Percentiles rank a stretch among this genome's conserved stretches.
Conservation (phyloP, 1,140 invertebrate genomes). For the Pseudomyrmex pallidus region DNA sequence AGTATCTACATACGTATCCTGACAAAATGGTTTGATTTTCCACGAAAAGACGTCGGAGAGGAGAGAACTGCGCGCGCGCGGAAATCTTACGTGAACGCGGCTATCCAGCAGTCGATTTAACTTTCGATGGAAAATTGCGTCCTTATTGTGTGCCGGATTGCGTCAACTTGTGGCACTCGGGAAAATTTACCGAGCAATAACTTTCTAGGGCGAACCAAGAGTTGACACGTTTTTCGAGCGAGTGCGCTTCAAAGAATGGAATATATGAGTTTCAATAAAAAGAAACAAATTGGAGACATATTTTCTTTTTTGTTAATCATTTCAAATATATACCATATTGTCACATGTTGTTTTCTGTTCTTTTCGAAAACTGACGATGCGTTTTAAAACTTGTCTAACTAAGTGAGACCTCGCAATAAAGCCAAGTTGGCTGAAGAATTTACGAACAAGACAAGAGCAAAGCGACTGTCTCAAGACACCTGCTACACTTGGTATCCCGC, state of each 20-base stretch:
- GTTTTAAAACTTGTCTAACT: background rate
- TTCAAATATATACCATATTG: background rate
- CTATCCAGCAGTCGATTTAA: constrained; percentile 47
- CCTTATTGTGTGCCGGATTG: constrained; percentile 54
- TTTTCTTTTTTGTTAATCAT: background rate
- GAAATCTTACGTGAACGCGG: constrained; percentile 42
- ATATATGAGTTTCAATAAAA: background rate
- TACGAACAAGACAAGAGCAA: background rate
- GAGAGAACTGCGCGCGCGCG: constrained; percentile 32
- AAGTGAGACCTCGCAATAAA: background rate
- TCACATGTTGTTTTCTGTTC: background rate
- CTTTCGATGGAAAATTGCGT: constrained; percentile 66
- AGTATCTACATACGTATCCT: constrained; percentile 69
- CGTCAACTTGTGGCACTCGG: constrained; percentile 1
- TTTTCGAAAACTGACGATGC: background rate
- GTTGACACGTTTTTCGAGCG: constrained; percentile 3
- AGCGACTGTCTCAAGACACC: constrained; percentile 1
- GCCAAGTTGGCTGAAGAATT: background rate
- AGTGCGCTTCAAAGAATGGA: constrained; percentile 22
- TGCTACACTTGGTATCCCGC: background rate
- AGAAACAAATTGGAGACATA: background rate
- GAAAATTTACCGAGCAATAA: constrained; percentile 32
- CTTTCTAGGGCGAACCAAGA: constrained; percentile 11
- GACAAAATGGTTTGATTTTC: constrained; percentile 68
- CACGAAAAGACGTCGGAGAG: constrained; percentile 55